A percentile compares a stretch with the other conserved stretches of the same genome.
Conservation (phyloP, 2,113 vertebrate species). For the Oceanites oceanicus region DNA sequence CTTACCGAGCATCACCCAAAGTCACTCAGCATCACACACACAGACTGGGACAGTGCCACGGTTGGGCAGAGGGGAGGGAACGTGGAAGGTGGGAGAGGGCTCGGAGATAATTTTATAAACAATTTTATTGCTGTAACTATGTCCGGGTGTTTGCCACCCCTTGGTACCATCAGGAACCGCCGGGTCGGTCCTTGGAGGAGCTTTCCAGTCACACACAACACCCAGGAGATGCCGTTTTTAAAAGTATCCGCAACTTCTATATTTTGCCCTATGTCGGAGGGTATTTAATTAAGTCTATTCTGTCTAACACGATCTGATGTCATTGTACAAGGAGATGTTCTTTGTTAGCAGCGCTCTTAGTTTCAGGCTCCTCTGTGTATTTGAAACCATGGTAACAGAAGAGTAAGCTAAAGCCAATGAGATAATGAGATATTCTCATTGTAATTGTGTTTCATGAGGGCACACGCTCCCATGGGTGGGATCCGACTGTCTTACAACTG, state of each 20-base stretch:
- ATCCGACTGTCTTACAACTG: conserved; percentile 79
- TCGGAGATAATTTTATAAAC: fast-evolving
- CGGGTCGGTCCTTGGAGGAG: neutral
- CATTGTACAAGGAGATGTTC: conserved; percentile 87
- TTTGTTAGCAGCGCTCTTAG: conserved; percentile 83
- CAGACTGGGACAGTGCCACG: fast-evolving
- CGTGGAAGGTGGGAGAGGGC: fast-evolving
- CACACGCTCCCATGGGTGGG: conserved; percentile 83
- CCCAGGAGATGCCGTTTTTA: neutral
- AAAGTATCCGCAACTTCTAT: conserved; percentile 74
- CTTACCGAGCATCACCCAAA: neutral
- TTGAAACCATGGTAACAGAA: conserved; percentile 88
- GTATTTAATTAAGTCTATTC: conserved; percentile 82
- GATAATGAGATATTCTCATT: conserved; percentile 89
- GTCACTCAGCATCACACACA: neutral
- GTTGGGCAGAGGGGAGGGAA: fast-evolving
- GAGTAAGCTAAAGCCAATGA: conserved; percentile 90
- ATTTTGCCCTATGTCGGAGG: conserved; percentile 75
- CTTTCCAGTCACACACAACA: neutral
- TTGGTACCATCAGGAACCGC: neutral
- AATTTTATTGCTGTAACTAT: neutral
- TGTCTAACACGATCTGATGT: conserved; percentile 85
- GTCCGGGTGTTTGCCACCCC: neutral
- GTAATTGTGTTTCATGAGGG: conserved; percentile 86
- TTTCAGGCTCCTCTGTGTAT: conserved; percentile 86